Percentiles rank a stretch among this genome's conserved stretches.
These are phyloP conservation scores for Chloroceryle aenea DNA, from an alignment of 2,113 vertebrate genomes.

Conservation along the genomic window DNA sequence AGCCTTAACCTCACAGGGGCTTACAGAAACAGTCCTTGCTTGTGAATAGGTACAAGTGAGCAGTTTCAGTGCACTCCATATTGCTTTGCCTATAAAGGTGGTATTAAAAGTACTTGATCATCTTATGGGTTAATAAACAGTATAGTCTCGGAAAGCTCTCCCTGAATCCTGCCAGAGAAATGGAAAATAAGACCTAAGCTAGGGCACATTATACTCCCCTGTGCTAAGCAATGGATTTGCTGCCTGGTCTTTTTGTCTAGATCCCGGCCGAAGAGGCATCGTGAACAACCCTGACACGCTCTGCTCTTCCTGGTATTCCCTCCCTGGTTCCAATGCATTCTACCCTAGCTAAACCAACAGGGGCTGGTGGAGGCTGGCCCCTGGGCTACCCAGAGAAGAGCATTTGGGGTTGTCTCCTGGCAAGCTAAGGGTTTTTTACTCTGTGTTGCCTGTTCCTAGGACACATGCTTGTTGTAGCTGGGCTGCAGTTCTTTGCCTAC, in stretches of 20 bases:
- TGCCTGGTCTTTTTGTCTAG: not conserved
- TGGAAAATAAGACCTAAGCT: not conserved
- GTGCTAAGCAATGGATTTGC: not conserved
- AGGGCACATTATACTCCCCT: no score
- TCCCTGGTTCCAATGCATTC: not conserved
- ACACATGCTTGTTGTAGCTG: fast-evolving
- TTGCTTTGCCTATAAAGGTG: not conserved
- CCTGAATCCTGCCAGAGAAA: not conserved
- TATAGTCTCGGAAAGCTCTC: not conserved
- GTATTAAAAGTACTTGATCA: not conserved
- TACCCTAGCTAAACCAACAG: not conserved
- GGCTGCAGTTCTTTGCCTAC: not conserved
- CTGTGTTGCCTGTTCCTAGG: not conserved
- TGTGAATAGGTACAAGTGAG: not conserved
- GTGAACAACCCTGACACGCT: fast-evolving
- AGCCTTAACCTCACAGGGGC: not conserved
- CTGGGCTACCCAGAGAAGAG: not conserved
- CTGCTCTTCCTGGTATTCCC: not conserved
- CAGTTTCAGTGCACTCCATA: not conserved
- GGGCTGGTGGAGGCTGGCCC: not conserved
- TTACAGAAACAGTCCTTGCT: not conserved
- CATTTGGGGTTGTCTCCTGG: not conserved
- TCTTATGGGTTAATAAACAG: not conserved
- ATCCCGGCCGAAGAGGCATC: not conserved
- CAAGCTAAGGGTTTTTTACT: not conserved